Evolutionary conservation across 2,797 vertebrate genomes (phyloP), one percentile per base, ranked within the genome.

Genomic region (Pangasius macronema): DNA sequence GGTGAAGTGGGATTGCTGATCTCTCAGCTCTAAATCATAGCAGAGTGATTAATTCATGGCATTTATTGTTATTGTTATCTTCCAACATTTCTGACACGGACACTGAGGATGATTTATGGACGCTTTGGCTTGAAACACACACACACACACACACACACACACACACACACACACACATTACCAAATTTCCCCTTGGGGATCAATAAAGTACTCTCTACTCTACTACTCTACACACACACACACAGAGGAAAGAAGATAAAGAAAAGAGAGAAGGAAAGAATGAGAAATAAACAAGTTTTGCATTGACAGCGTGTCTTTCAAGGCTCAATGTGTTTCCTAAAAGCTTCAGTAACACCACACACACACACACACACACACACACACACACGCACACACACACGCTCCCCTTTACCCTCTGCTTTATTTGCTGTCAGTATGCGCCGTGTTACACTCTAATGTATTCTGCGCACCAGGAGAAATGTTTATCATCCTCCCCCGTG

Each of bases 391-490:
- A 80, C 76, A 59, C 85, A 70, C 85, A 86, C 63, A 67, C 82
- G 73, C 27, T 14, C 72, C 63, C 73, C 53, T 33, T 46, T 39
- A 67, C 49, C 79, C 72, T 87, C 30, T 68, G 67, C 75, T 82
- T 68, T 76, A 88, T 84, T 75, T 89, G 75, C 80, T 85, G 85
- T 91, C 87, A 89, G 65, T 85, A 33, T 85, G 55, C 65, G 57
- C 83, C 53, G 59, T 70, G 82, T 87, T 85, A 80, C 75, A 76
- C 85, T 53, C 65, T 83, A 68, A 87, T 90, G 80, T 86, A 86
- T 86, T 88, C 84, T 63, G 76, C 59, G 53, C 68, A 80, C 68
- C 49, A 36, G 55, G 63, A 82, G 76, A 67, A 68, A 39, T 86
- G 86, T 84, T 83, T 85, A 89, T 88, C 49, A 30, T 75, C 46